phyloP scores from a whole-genome alignment of 1,140 invertebrate species.

The Megathymus violae region DNA sequence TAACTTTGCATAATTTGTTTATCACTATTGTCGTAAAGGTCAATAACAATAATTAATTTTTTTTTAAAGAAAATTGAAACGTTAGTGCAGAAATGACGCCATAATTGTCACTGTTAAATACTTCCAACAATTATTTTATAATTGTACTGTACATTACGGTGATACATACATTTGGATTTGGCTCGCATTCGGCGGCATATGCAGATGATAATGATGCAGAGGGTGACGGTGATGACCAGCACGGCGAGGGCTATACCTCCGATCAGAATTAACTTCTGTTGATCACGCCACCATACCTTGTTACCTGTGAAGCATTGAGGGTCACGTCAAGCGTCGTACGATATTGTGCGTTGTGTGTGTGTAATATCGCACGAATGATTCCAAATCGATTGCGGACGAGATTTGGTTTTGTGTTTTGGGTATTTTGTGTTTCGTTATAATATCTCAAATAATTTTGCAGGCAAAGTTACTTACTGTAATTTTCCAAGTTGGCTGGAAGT shows the following conservation, averaged over 20 bases:
- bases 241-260: conserved; percentile 89
- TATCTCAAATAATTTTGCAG: too few species aligned
- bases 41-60: too few species aligned
- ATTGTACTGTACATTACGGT: background rate
- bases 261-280: conserved; percentile 90
- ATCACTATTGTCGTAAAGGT: too few species aligned
- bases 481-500: conserved; percentile 80
- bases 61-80: too few species aligned
- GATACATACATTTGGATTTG: conserved; percentile 93
- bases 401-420: too few species aligned
- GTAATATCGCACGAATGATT: too few species aligned
- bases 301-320: conserved; percentile 84
- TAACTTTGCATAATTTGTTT: too few species aligned
- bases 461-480: conserved; percentile 76
- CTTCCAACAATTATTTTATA: background rate
- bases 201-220: conserved; percentile 92
- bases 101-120: background rate
- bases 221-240: conserved; percentile 90
- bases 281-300: conserved; percentile 91
- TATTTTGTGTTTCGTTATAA: too few species aligned
- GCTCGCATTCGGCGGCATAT: conserved; percentile 91
- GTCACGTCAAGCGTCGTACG: too few species aligned
- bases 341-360: too few species aligned
- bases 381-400: too few species aligned
- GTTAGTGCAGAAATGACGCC: background rate